Evolutionary conservation across 2,797 vertebrate genomes (phyloP), one percentile per base, ranked within the genome.

Genomic region (Chelmon rostratus): DNA sequence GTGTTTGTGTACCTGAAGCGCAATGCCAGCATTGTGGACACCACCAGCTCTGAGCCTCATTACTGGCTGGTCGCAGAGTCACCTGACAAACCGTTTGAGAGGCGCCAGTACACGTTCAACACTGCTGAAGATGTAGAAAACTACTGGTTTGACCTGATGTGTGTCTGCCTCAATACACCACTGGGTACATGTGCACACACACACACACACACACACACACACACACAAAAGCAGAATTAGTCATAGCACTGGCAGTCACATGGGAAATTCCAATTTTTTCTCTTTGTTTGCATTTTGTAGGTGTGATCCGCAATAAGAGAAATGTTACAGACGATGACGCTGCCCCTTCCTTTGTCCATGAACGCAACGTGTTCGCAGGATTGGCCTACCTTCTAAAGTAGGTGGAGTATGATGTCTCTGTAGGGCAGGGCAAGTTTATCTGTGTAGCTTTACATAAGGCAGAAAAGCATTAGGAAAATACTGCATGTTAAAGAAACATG

Each of bases 91-190:
- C 96, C 96, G 0, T 99, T 99, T 2, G 97, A 99, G 62, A 94
- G 91, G 42, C 96, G 97, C 0, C 83, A 68, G 0, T 99, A 99
- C 0, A 80, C 88, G 1, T 94, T 99, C 62, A 94, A 88, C 79
- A 95, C 93, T 0, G 76, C 94, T 18, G 95, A 97, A 47, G 96
- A 98, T 0, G 95, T 99, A 47, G 97, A 99, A 72, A 97, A 94
- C 93, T 99, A 96, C 92, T 99, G 98, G 98, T 98, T 99, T n/a
- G 97, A 99, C 62, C 87, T 99, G 88, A 96, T 99, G 91, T 99
- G 96, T 52, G 97, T 99, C 91, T 99, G 97, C 93, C 97, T 99
- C 53, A 99, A 99, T 37, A 99, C 98, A 8, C 98, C 98, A 0
- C 78, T 99, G 85, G 98, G 98, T 99, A 96, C 25, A 7, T 21